Evolutionary conservation across 2,113 vertebrate species (phyloP).

Genomic region (Notechis scutatus): DNA sequence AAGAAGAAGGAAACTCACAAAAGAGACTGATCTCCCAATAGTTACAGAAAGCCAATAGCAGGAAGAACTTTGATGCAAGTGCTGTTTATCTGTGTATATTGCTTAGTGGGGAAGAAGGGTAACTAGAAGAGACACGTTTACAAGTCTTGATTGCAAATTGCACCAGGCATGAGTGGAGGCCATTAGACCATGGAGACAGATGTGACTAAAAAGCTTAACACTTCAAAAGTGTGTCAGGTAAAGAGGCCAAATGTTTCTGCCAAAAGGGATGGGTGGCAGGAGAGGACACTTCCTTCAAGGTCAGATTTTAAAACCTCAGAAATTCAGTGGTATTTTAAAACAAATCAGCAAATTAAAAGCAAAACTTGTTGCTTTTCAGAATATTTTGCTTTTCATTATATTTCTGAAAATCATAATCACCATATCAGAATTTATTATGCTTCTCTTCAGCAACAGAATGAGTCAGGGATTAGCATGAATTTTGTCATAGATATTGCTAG

Average conservation of each 20-base stretch:
- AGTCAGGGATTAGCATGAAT: not conserved
- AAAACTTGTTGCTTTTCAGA: conserved; percentile 21
- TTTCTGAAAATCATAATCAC: not conserved
- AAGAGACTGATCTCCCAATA: not conserved
- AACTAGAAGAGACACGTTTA: not conserved
- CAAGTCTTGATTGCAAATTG: not conserved
- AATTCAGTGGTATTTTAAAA: conserved; percentile 2
- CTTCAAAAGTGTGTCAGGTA: conserved; percentile 11
- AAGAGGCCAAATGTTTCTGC: not conserved
- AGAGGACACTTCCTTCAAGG: conserved; percentile 9
- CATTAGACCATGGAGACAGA: not conserved
- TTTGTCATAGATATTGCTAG: rapidly evolving
- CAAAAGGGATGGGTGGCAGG: not conserved
- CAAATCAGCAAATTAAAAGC: conserved; percentile 38
- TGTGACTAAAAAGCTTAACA: not conserved
- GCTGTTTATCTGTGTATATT: not conserved
- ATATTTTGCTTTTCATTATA: no score
- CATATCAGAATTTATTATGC: rapidly evolving
- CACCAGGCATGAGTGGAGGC: not conserved
- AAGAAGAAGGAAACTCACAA: not conserved
- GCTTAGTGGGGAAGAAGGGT: not conserved
- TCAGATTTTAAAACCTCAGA: conserved; percentile 19
- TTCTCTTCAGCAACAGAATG: not conserved
- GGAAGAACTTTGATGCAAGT: not conserved
- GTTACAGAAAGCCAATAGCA: not conserved